Evolutionary conservation across 1,140 invertebrate species (phyloP), one percentile per base, ranked within the genome.

Genomic region (Caenorhabditis tropicalis): DNA sequence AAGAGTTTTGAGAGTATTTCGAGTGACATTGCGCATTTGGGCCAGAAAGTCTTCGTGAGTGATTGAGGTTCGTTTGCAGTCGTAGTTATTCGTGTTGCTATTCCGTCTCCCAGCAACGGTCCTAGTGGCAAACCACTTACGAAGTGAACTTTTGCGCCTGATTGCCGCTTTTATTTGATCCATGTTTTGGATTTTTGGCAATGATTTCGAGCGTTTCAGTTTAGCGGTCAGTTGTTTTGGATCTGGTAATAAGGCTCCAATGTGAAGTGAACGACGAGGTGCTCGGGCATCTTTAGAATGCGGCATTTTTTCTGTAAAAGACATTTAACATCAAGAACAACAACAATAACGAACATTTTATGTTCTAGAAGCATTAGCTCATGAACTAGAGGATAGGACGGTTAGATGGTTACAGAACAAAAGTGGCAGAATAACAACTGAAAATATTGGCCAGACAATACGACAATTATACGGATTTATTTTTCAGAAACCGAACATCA

Each of bases 81-180:
- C 65, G 65, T 74, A 74, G 65, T 43, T 74, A n/a, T 24, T 39
- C 29, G 65, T 74, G 36, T 74, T 74, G 36, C 65, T 74, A 43
- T 74, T 74, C 36, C 65, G 65, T 43, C 65, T 43, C 21, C 65
- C 65, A 24, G 65, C 65, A 39, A 74, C 65, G 5, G 65, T 74
- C 36, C 65, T 33, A 10, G 65, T 74, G 1, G 65, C 65, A 31
- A 74, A 74, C 65, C 65, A 74, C 29, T 74, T 74, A 19, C 65
- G 33, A 21, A 74, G 65, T 10, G 65, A 74, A 24, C 65, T 74
- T 24, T 74, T 74, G 19, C 65, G 36, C 36, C 65, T n/a, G 4
- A 74, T 74, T 43, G 65, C 65, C n/a, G 65, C 65, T 74, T 74
- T 74, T 5, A 74, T 74, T 46, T 74, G 65, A 46, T 74, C 65